Conservation (phyloP, 2,888 invertebrate species). For the Ditylenchus weischeri region DNA sequence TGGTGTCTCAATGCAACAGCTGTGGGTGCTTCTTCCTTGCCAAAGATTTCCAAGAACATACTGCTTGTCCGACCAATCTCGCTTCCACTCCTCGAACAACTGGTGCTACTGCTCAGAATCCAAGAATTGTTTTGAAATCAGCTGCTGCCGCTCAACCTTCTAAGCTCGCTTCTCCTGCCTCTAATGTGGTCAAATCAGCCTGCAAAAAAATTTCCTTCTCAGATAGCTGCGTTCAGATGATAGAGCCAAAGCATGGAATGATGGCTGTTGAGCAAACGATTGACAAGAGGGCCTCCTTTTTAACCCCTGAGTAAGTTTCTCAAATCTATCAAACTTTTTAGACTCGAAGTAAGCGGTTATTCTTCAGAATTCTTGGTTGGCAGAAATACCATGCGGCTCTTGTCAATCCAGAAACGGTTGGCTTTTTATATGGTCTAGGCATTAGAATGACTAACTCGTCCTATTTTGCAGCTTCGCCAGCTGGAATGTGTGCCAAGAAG, state of each 20-base stretch:
- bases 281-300: neutral
- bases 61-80: no score
- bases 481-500: no score
- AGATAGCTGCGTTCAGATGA: conserved; percentile 6
- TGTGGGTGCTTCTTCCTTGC: conserved; percentile 33
- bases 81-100: no score
- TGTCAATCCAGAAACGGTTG: conserved; percentile 28
- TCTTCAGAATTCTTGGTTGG: conserved; percentile 27
- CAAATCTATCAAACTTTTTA: no score
- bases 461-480: no score
- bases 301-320: conserved; percentile 2
- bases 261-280: conserved; percentile 4
- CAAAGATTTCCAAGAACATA: conserved; percentile 33
- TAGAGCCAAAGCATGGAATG: conserved; percentile 14
- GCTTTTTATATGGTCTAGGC: no score
- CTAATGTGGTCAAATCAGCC: no score
- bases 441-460: no score
- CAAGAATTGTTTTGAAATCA: no score
- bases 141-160: no score
- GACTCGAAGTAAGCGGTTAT: conserved; percentile 1
- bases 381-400: conserved; percentile 33
- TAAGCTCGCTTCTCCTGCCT: no score
- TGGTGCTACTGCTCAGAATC: no score
- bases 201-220: neutral
- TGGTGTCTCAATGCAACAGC: conserved; percentile 27